A percentile compares a stretch with the other conserved stretches of the same genome.
Evolutionary conservation across 2,797 vertebrate species (phyloP).

Genomic region (Margarornis squamiger): DNA sequence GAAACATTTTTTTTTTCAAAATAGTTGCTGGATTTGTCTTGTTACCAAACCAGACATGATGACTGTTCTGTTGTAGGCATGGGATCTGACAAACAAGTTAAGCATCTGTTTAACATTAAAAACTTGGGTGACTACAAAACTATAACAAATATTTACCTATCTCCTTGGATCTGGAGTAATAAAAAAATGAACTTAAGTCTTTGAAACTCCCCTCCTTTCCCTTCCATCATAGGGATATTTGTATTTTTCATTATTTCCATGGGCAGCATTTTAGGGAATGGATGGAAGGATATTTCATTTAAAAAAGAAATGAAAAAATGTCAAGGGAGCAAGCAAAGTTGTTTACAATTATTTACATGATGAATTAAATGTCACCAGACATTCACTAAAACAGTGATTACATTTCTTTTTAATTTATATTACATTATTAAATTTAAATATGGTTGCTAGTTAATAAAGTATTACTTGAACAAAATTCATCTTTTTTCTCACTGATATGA

Average conservation of each 20-base stretch:
- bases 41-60: not conserved
- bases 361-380: not conserved
- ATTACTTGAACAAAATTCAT: not conserved
- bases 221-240: not conserved
- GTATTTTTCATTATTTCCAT: not conserved
- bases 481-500: not conserved
- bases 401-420: not conserved
- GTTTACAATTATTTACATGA: not conserved
- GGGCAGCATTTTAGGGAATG: not conserved
- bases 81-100: not conserved
- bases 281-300: not conserved
- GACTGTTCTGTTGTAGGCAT: not conserved
- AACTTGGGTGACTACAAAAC: not conserved
- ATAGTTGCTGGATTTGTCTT: not conserved
- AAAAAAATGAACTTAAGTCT: not conserved
- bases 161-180: not conserved
- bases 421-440: not conserved
- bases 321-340: not conserved
- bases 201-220: not conserved
- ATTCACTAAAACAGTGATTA: not conserved
- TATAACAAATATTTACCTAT: not conserved
- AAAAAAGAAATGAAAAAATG: not conserved
- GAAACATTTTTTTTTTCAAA: not conserved
- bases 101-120: not conserved
- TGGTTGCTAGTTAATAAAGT: not conserved